Evolutionary conservation across 2,888 invertebrate genomes (phyloP).

Genomic region (Prosopocoilus inquinatus): DNA sequence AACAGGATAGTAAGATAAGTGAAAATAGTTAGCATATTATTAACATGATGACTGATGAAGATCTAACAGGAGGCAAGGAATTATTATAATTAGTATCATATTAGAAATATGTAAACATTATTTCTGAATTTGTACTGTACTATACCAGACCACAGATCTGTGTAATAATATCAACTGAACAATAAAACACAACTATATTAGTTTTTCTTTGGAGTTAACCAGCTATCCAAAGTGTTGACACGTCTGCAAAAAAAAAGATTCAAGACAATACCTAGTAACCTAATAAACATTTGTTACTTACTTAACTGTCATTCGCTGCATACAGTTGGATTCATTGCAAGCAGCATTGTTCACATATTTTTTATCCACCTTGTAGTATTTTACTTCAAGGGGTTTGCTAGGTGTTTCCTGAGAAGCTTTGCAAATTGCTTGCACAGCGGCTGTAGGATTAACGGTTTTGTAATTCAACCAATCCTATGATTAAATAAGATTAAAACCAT

Average conservation of each 20-base stretch:
- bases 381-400: constrained; percentile 21
- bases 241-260: constrained; percentile 15
- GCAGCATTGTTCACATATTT: constrained; percentile 26
- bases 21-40: no score
- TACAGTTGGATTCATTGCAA: constrained; percentile 26
- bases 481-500: neutral
- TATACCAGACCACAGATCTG: no score
- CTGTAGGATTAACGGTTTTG: constrained; percentile 53
- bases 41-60: no score
- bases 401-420: constrained; percentile 33
- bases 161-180: no score
- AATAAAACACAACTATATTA: no score
- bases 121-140: no score
- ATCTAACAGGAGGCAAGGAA: no score
- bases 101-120: no score
- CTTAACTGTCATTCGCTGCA: constrained; percentile 24
- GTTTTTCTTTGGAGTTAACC: constrained; percentile 17
- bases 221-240: constrained; percentile 20
- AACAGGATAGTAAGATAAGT: no score
- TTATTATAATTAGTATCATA: no score
- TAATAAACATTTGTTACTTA: constrained; percentile 12
- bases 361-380: constrained; percentile 28
- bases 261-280: neutral
- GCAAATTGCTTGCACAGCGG: constrained; percentile 53
- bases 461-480: constrained; percentile 67